Evolutionary conservation across 2,888 invertebrate species (phyloP), one percentile per base, ranked within the genome.

Genomic region (Tachina lurida): DNA sequence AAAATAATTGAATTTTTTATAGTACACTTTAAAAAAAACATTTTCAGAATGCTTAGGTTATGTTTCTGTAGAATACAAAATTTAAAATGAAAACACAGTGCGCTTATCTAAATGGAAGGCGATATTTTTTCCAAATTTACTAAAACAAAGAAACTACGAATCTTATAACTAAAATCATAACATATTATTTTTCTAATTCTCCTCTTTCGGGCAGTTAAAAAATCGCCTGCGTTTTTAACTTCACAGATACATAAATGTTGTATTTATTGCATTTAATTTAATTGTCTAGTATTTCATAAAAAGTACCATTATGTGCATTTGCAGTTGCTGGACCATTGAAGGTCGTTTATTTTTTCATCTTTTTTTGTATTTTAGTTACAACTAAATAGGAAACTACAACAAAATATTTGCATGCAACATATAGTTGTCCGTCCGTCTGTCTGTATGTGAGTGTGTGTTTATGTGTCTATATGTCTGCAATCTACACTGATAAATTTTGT

Each of bases 281-380:
- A 83, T 79, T 83, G 86, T 83, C 86, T 86, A 83, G 82, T 76
- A 80, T 86, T 83, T 83, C 83, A 79, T 73, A 80, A 79, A 79
- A 83, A 63, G 70, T 86, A 86, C 86, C 79, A 79, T 86, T 83
- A 83, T 77, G 22, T 86, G 83, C 86, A 86, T 84, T 87, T 86
- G 87, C 67, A 90, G 88, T 90, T 88, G 89, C 91, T 91, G 91
- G 91, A 90, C 90, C 91, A 91, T 90, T 91, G 90, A 91, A 91
- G 91, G 91, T 91, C 91, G 90, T 89, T 90, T 88, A 89, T 89
- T 88, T 89, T 88, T 89, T 15, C 49, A 39, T 71, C 12, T 22
- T 52, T 43, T 43, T 62, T 63, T 22, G 15, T 62, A n/a, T 31
- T 88, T 89, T 58, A 15, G 22, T 65, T 54, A 49, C 54, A 76